Percentiles rank a stretch among this genome's conserved stretches.
Conservation (phyloP, 2,113 vertebrate species). For the Clarias batrachus region DNA sequence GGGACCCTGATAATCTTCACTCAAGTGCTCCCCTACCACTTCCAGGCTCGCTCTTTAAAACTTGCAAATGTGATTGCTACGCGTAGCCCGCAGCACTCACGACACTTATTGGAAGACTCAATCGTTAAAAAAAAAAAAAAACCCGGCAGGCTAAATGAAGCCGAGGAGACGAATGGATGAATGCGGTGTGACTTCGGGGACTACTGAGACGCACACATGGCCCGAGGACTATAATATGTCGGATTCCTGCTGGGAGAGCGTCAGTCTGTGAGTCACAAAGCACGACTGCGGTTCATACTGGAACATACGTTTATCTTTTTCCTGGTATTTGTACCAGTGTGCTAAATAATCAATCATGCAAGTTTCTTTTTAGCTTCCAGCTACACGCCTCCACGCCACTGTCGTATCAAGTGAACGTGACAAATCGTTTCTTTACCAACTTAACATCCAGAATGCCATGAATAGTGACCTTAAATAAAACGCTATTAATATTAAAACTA, state of each 20-base stretch:
- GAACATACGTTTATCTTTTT: background rate
- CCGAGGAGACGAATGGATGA: slow-evolving; percentile 20
- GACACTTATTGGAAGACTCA: slow-evolving; percentile 35
- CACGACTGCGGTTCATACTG: background rate
- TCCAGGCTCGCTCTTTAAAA: slow-evolving; percentile 48
- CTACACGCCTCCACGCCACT: background rate
- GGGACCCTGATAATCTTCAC: slow-evolving; percentile 60
- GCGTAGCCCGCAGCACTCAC: slow-evolving; percentile 35
- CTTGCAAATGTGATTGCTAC: slow-evolving; percentile 52
- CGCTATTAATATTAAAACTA: background rate
- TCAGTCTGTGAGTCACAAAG: background rate
- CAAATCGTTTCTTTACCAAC: background rate
- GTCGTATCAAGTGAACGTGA: background rate
- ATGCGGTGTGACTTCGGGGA: slow-evolving; percentile 19
- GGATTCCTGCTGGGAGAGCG: background rate
- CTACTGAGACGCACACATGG: background rate
- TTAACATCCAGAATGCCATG: background rate
- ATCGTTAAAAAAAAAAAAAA: slow-evolving; percentile 20
- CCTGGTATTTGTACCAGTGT: background rate
- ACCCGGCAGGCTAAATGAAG: slow-evolving; percentile 34
- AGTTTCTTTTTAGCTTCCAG: background rate
- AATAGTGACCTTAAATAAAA: background rate
- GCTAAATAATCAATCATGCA: background rate
- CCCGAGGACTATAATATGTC: slow-evolving; percentile 4
- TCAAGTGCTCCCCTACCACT: slow-evolving; percentile 54